Evolutionary conservation across 2,113 vertebrate genomes (phyloP).

Genomic region (Gnathonemus longibarbis): DNA sequence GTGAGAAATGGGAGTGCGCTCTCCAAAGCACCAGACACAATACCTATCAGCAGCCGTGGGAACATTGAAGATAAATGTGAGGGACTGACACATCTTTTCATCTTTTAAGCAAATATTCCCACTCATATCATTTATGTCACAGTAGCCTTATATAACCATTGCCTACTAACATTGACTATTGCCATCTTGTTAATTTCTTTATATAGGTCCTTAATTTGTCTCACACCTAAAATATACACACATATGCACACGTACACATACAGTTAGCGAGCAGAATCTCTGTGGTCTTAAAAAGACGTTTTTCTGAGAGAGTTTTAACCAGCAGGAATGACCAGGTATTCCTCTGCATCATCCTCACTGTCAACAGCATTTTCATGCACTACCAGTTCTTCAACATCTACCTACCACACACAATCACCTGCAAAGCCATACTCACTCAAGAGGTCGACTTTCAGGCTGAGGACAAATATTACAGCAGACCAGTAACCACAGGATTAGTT

Average conservation of each 20-base stretch:
- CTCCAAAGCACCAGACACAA: constrained; percentile 47
- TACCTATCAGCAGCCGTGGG: constrained; percentile 26
- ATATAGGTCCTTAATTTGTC: neutral
- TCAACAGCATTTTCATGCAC: neutral
- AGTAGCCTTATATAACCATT: constrained; percentile 54
- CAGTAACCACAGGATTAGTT: constrained; percentile 6
- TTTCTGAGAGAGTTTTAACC: neutral
- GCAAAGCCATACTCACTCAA: neutral
- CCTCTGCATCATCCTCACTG: neutral
- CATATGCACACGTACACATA: constrained; percentile 1
- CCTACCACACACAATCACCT: neutral
- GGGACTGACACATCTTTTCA: constrained; percentile 25
- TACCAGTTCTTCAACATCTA: neutral
- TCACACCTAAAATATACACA: neutral
- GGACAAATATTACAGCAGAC: neutral
- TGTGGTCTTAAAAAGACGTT: neutral
- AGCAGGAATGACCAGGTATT: neutral
- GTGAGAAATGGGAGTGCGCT: constrained; percentile 56
- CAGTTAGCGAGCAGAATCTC: neutral
- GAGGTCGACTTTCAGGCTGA: neutral
- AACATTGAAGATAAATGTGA: constrained; percentile 41
- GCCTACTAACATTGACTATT: constrained; percentile 35
- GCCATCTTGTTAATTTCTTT: constrained; percentile 7
- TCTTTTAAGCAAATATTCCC: constrained; percentile 36
- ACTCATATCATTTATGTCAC: constrained; percentile 37